Evolutionary conservation across 2,888 invertebrate genomes (phyloP).

Genomic region (Drosophila borealis): DNA sequence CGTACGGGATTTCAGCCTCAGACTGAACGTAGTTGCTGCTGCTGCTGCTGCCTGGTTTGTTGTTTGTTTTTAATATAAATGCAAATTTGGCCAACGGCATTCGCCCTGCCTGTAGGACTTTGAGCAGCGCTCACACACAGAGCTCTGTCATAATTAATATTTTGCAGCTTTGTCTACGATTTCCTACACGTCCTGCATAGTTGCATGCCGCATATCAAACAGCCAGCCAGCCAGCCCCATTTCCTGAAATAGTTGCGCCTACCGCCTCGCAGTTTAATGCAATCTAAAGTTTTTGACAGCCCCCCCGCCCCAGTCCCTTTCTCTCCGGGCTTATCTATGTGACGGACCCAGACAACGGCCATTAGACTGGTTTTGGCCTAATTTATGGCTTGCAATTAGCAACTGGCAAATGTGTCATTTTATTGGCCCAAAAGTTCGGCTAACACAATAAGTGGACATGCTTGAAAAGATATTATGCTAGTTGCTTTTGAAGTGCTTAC

Average conservation of each 20-base stretch:
- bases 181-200: conserved; percentile 52
- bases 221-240: conserved; percentile 27
- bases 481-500: conserved; percentile 37
- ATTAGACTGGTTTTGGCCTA: conserved; percentile 39
- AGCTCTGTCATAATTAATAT: conserved; percentile 78
- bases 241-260: conserved; percentile 45
- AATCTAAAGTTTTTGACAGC: conserved; percentile 72
- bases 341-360: conserved; percentile 27
- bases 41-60: conserved; percentile 50
- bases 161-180: conserved; percentile 69
- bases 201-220: conserved; percentile 73
- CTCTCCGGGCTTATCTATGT: conserved; percentile 29
- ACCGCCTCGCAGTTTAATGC: conserved; percentile 57
- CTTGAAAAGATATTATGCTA: conserved; percentile 34
- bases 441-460: conserved; percentile 45
- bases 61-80: conserved; percentile 82
- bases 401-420: conserved; percentile 72
- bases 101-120: conserved; percentile 30
- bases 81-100: conserved; percentile 76
- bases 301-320: conserved; percentile 2
- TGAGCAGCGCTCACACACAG: conserved; percentile 18
- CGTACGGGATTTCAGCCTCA: conserved; percentile 37
- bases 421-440: conserved; percentile 51
- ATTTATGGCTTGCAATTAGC: conserved; percentile 75
- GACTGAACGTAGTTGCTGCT: conserved; percentile 29